Base-by-base conservation (phyloP, 1,140 invertebrate genomes). In the Tenebrio molitor region DNA sequence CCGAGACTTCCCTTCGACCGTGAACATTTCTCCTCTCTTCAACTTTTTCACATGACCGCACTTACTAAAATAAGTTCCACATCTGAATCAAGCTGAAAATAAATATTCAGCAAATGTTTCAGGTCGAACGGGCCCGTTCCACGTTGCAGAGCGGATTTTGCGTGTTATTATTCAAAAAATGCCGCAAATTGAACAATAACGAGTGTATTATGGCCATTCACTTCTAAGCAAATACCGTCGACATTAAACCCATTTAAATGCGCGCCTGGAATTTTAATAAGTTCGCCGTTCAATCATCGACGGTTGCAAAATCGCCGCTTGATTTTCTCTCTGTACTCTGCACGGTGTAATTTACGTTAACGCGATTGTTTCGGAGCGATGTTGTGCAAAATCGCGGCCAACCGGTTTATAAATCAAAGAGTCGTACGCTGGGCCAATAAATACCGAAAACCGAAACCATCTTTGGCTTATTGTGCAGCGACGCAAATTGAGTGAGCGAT, bases 341-440 rank as follows among this genome's bases (percentile, higher is more conserved):
- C n/a, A 58, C n/a, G 5, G 14, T 58, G 50, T 58, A 58, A 58
- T 58, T 58, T 58, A 58, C 29, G 50, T n/a, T 58, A 29, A 58
- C 50, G 36, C n/a, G 7, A 39, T 39, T 39, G 36, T 39, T 39
- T 39, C 2, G 36, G n/a, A 39, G 12, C n/a, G 36, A 39, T 12
- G 36, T 39, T 29, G 50, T 25, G 10, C n/a, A 53, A 23, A 53
- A 53, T 29, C 12, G 16, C 6, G n/a, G n/a, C 0, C 21, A 12
- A 58, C 15, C 12, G 50, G 23, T 58, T 34, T 12, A 58, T 58
- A 58, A 58, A 58, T 58, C 50, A 58, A 58, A 58, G 14, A 58
- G 19, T 58, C 50, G 29, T 58, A 58, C 29, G 12, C 2, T 1
- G 8, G n/a, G 12, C 1, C 29, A 58, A 58, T 58, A 58, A 58